A percentile compares a stretch with the other conserved stretches of the same genome.
Conservation (phyloP, 2,888 invertebrate genomes). For the Mythimna impura region DNA sequence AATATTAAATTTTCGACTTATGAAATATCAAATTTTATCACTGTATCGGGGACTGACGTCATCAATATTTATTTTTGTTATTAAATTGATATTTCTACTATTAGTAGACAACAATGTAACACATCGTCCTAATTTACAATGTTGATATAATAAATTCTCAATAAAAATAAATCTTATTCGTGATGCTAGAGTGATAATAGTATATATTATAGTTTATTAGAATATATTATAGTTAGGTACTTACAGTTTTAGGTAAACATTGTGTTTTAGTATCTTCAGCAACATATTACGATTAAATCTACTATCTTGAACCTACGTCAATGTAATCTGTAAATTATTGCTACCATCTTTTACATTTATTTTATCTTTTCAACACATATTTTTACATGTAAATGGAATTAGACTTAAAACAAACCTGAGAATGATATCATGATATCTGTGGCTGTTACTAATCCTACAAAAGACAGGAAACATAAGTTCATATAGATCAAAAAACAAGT, state of each 20-base stretch:
- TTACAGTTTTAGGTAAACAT: constrained; percentile 32
- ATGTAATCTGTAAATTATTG: constrained; percentile 46
- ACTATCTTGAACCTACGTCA: constrained; percentile 44
- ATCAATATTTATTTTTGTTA: constrained; percentile 67
- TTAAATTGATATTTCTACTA: constrained; percentile 55
- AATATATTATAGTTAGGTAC: constrained; percentile 6
- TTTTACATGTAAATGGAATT: not conserved
- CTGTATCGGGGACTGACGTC: constrained; percentile 64
- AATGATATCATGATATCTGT: too few relatives aligned
- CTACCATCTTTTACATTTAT: constrained; percentile 25
- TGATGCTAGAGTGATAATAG: constrained; percentile 35
- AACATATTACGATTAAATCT: constrained; percentile 40
- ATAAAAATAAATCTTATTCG: not conserved
- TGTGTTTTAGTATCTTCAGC: constrained; percentile 23
- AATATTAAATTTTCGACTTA: constrained; percentile 58
- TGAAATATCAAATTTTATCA: constrained; percentile 64
- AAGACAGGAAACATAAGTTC: too few relatives aligned
- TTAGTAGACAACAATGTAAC: constrained; percentile 31
- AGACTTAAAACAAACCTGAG: not conserved
- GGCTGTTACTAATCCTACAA: too few relatives aligned
- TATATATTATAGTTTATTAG: constrained; percentile 23
- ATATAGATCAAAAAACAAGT: too few relatives aligned
- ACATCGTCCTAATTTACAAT: constrained; percentile 38
- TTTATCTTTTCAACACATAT: constrained; percentile 19
- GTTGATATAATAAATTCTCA: constrained; percentile 26